phyloP scores from a whole-genome alignment of 2,797 vertebrate genomes.

The Paratrypauchen microcephalus region DNA sequence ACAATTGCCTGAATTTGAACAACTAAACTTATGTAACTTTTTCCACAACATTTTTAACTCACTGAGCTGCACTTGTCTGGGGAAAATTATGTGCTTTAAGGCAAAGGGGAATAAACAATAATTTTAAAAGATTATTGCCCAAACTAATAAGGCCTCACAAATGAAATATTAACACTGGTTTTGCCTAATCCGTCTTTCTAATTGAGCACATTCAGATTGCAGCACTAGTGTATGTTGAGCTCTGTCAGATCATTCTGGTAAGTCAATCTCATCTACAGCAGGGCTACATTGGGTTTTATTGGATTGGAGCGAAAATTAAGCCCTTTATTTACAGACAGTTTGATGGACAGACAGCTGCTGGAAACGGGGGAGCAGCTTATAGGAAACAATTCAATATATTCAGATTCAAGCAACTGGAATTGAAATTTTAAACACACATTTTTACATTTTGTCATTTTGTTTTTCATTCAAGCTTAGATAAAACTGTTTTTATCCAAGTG shows the following conservation, averaged over 20 bases:
- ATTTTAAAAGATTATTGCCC: conserved; percentile 18
- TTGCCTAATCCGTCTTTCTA: conserved; percentile 23
- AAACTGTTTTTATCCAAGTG: too few relatives aligned
- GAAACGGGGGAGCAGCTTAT: not conserved
- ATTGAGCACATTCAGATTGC: conserved; percentile 50
- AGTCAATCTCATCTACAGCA: conserved; percentile 36
- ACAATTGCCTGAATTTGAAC: not conserved
- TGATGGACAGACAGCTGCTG: conserved; percentile 11
- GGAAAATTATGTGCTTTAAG: conserved; percentile 54
- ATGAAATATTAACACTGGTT: conserved; percentile 25
- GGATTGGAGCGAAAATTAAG: conserved; percentile 42
- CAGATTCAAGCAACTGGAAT: too few relatives aligned
- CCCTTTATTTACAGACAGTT: conserved; percentile 48
- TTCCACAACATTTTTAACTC: not conserved
- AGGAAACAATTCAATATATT: not conserved
- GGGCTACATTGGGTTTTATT: conserved; percentile 37
- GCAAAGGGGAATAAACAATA: conserved; percentile 41
- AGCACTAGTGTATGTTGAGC: conserved; percentile 30
- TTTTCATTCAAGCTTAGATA: too few relatives aligned
- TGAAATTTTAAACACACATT: too few relatives aligned
- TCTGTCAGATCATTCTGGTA: conserved; percentile 28
- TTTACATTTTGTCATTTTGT: too few relatives aligned
- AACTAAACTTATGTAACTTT: not conserved
- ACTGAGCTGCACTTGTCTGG: not conserved
- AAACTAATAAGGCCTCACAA: conserved; percentile 17